phyloP scores from a whole-genome alignment of 1,140 invertebrate species.

The Xylocopa sonorina region DNA sequence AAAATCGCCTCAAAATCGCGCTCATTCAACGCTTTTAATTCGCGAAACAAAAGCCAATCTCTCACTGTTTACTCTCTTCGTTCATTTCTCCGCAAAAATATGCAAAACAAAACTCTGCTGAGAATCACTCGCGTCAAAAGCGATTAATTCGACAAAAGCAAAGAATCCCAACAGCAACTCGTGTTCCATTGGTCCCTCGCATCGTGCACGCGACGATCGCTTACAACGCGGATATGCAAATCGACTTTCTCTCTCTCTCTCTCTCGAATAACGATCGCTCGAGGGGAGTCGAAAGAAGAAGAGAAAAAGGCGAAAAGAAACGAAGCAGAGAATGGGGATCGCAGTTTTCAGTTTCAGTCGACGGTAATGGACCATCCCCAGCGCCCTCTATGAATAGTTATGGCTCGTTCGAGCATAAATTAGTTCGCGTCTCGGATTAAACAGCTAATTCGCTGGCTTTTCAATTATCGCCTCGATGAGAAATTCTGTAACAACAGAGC shows the following conservation, averaged over 20 bases:
- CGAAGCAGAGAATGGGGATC: constrained; percentile 42
- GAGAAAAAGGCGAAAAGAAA: not conserved
- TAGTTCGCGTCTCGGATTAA: constrained; percentile 57
- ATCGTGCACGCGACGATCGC: constrained; percentile 24
- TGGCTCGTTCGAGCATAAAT: constrained; percentile 62
- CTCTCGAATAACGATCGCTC: too few relatives aligned
- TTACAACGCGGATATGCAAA: constrained; percentile 43
- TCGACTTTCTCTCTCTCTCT: too few relatives aligned
- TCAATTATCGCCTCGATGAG: constrained; percentile 59
- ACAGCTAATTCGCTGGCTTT: constrained; percentile 66
- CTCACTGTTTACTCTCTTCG: too few relatives aligned
- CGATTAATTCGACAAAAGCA: constrained; percentile 15
- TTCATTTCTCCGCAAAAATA: too few relatives aligned
- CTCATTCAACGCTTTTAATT: too few relatives aligned
- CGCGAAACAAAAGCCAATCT: too few relatives aligned
- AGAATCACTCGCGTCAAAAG: too few relatives aligned
- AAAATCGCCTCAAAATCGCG: too few relatives aligned
- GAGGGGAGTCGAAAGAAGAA: not conserved
- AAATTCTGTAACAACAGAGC: constrained; percentile 49
- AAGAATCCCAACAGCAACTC: not conserved
- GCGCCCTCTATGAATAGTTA: constrained; percentile 64
- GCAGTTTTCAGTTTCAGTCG: constrained; percentile 37
- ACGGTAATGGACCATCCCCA: constrained; percentile 40
- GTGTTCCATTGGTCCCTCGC: constrained; percentile 20
- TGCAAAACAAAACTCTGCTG: too few relatives aligned